Evolutionary conservation across 2,113 vertebrate species (phyloP).

Genomic region (Boleophthalmus pectinirostris): DNA sequence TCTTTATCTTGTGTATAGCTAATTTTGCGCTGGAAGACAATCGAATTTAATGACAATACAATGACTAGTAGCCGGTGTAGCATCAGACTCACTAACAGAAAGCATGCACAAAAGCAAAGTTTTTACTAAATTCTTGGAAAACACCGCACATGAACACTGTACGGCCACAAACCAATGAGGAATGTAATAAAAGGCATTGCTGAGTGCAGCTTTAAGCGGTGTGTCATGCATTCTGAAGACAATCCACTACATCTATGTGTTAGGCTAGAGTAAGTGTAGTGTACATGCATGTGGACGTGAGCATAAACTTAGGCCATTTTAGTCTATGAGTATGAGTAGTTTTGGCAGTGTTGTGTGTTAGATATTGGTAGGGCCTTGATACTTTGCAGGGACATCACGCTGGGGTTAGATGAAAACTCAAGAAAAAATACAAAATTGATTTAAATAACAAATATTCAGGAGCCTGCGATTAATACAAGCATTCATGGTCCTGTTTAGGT

Average conservation of each 20-base stretch:
- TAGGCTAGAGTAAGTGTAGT: slow-evolving; percentile 30
- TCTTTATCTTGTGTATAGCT: neutral
- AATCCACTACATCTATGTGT: slow-evolving; percentile 28
- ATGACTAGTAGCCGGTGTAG: slow-evolving; percentile 9
- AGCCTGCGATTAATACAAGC: too few species aligned
- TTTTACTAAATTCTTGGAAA: neutral
- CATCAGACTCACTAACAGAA: neutral
- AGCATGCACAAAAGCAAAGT: neutral
- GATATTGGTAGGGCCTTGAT: too few species aligned
- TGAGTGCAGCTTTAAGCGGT: slow-evolving; percentile 44
- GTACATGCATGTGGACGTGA: slow-evolving; percentile 52
- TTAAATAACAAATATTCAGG: too few species aligned
- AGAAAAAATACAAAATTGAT: too few species aligned
- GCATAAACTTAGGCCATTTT: slow-evolving; percentile 25
- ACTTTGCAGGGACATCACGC: too few species aligned
- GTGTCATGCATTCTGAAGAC: slow-evolving; percentile 22
- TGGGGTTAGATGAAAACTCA: too few species aligned
- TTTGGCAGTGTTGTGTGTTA: neutral
- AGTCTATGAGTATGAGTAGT: slow-evolving; percentile 29
- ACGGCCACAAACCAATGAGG: neutral
- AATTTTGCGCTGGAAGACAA: slow-evolving; percentile 36
- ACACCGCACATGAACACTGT: neutral
- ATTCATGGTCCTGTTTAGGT: too few species aligned
- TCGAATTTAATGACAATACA: slow-evolving; percentile 14
- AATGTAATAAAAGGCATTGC: slow-evolving; percentile 8